These are phyloP conservation scores for Eurosta solidaginis DNA, from an alignment of 1,140 invertebrate genomes.

Conservation along the genomic window DNA sequence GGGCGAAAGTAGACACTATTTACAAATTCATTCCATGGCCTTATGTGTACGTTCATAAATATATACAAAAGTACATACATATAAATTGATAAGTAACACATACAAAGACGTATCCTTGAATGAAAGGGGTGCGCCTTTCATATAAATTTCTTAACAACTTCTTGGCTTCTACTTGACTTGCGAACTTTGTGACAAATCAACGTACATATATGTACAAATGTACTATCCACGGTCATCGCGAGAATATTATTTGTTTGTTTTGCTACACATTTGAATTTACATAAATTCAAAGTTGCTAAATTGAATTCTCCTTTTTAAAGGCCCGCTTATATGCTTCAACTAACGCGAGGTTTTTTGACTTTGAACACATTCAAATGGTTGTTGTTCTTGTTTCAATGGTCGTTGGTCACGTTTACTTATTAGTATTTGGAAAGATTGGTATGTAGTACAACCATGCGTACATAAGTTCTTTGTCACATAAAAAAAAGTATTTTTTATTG, in stretches of 20 bases:
- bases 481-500: too few species aligned
- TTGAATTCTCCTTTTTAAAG: background rate
- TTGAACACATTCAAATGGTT: background rate
- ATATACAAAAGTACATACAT: background rate
- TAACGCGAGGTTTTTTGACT: background rate
- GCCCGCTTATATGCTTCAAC: background rate
- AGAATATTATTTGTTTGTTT: background rate
- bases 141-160: slow-evolving; percentile 5
- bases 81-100: background rate
- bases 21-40: background rate
- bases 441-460: too few species aligned
- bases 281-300: background rate
- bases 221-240: background rate
- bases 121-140: slow-evolving; percentile 10
- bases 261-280: background rate
- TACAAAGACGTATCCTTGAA: background rate
- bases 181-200: background rate
- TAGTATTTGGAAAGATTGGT: too few species aligned
- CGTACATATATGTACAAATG: background rate
- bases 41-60: background rate
- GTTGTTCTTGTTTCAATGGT: background rate
- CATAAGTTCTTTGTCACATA: too few species aligned
- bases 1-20: background rate
- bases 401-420: background rate
- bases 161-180: background rate